Conservation (phyloP, 2,113 vertebrate species). For the Misgurnus anguillicaudatus region DNA sequence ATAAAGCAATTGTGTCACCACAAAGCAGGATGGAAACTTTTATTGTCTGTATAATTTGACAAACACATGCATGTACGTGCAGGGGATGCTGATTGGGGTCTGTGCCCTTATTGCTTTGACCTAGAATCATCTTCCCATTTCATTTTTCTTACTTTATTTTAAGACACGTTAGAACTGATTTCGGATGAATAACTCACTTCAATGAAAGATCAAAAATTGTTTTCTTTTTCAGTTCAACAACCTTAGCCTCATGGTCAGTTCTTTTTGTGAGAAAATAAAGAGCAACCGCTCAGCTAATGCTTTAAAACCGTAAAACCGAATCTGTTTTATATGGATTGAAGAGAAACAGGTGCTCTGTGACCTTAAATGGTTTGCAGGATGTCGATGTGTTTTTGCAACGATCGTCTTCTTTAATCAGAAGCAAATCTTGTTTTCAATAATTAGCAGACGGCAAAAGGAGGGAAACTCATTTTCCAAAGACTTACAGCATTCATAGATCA, state of each 20-base stretch:
- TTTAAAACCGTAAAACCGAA: constrained; percentile 59
- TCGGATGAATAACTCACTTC: background rate
- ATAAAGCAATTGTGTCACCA: constrained; percentile 31
- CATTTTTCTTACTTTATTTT: background rate
- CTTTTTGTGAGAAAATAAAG: constrained; percentile 37
- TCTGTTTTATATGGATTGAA: constrained; percentile 66
- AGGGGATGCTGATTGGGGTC: background rate
- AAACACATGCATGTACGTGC: constrained; percentile 17
- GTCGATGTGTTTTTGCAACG: constrained; percentile 63
- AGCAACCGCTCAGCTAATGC: constrained; percentile 57
- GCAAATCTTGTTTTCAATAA: constrained; percentile 77
- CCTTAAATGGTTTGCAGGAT: constrained; percentile 64
- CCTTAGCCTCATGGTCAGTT: background rate
- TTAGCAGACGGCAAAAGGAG: constrained; percentile 70
- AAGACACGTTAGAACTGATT: background rate
- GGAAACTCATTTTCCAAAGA: constrained; percentile 66
- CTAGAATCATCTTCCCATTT: constrained; percentile 6
- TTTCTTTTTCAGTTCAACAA: background rate
- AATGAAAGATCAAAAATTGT: background rate
- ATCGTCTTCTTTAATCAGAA: constrained; percentile 69
- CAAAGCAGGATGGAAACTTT: background rate
- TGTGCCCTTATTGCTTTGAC: constrained; percentile 9
- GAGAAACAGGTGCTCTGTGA: constrained; percentile 59
- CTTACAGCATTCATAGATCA: constrained; percentile 60
- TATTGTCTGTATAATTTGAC: constrained; percentile 27